Percentiles rank a stretch among this genome's conserved stretches.
Evolutionary conservation across 2,888 invertebrate species (phyloP).

Genomic region (Nomada goodeniana): DNA sequence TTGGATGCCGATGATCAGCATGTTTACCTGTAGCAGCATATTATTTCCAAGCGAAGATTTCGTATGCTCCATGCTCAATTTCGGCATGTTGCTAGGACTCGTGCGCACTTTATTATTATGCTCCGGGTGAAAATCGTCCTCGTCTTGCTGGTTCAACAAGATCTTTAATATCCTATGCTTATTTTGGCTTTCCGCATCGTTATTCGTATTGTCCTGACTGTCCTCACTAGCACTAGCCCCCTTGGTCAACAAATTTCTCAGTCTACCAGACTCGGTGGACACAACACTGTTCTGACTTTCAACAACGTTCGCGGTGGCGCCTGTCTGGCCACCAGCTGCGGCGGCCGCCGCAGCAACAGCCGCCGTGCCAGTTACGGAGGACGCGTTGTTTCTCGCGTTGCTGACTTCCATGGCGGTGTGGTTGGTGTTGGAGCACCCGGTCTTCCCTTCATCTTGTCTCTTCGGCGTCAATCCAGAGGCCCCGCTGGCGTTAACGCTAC

Average conservation of each 20-base stretch:
- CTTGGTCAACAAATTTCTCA: slow-evolving; percentile 85
- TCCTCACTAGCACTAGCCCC: slow-evolving; percentile 79
- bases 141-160: slow-evolving; percentile 89
- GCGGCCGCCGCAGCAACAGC: not conserved
- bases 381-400: slow-evolving; percentile 40
- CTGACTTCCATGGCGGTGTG: slow-evolving; percentile 42
- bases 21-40: slow-evolving; percentile 88
- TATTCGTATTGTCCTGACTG: slow-evolving; percentile 74
- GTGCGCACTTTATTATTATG: slow-evolving; percentile 84
- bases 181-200: slow-evolving; percentile 81
- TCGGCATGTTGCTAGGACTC: slow-evolving; percentile 77
- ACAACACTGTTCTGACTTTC: slow-evolving; percentile 74
- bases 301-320: slow-evolving; percentile 36
- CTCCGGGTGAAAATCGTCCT: slow-evolving; percentile 86
- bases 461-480: slow-evolving; percentile 75
- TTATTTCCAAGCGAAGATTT: slow-evolving; percentile 85
- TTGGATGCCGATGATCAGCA: slow-evolving; percentile 18
- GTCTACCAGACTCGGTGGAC: slow-evolving; percentile 84
- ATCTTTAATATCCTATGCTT: slow-evolving; percentile 86
- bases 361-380: slow-evolving; percentile 16
- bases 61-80: slow-evolving; percentile 81
- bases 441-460: slow-evolving; percentile 75
- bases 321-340: slow-evolving; percentile 25
- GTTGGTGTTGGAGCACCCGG: slow-evolving; percentile 51
- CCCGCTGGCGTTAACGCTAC: slow-evolving; percentile 75